phyloP scores from a whole-genome alignment of 2,797 vertebrate genomes.

The Phoebastria nigripes region DNA sequence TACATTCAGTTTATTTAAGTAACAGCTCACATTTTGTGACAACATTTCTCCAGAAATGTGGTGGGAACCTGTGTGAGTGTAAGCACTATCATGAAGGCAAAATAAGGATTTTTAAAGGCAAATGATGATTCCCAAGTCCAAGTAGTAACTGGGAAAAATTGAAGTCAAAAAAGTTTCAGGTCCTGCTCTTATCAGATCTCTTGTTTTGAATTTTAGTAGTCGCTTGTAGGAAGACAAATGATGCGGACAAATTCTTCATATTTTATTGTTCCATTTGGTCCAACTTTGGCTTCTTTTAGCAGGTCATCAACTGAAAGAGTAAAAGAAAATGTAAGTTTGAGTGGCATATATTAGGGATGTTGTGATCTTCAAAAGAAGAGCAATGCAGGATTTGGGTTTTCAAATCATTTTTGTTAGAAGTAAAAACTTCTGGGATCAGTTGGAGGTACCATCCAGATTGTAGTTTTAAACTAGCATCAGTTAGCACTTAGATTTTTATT shows the following conservation, averaged over 20 bases:
- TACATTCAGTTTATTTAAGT: neutral
- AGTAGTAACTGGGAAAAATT: fast-evolving
- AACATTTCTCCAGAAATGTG: fast-evolving
- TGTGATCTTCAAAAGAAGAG: neutral
- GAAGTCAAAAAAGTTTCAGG: fast-evolving
- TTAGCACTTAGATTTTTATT: neutral
- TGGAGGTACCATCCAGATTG: neutral
- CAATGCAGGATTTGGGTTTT: neutral
- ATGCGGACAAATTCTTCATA: conserved; percentile 85
- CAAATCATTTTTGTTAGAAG: fast-evolving
- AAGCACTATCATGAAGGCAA: neutral
- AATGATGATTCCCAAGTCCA: neutral
- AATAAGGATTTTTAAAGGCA: neutral
- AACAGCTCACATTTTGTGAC: fast-evolving
- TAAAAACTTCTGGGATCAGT: fast-evolving
- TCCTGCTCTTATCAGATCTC: fast-evolving
- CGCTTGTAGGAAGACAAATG: conserved; percentile 80
- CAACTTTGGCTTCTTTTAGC: conserved; percentile 84
- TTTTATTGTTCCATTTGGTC: conserved; percentile 79
- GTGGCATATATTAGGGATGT: fast-evolving
- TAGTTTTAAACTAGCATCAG: neutral
- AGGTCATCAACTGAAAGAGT: conserved; percentile 86
- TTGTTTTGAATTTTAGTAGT: conserved; percentile 75
- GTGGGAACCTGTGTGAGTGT: neutral
- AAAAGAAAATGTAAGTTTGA: neutral